Evolutionary conservation across 2,888 invertebrate genomes (phyloP).

Genomic region (Phorcus lineatus): DNA sequence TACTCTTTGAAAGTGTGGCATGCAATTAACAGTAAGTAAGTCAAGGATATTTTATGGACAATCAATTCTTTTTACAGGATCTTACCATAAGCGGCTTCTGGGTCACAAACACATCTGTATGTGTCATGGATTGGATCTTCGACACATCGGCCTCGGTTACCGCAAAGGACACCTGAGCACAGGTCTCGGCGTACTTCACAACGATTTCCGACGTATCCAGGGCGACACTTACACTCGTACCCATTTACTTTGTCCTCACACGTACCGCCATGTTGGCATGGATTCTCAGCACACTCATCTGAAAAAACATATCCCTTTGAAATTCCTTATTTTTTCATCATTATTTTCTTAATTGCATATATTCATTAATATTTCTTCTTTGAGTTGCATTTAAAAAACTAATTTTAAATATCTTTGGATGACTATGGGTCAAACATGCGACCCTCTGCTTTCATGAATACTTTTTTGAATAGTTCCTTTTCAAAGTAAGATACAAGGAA

Average conservation of each 20-base stretch:
- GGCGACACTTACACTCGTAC: conserved; percentile 90
- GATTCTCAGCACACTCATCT: conserved; percentile 10
- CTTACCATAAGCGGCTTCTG: conserved; percentile 54
- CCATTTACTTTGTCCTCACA: conserved; percentile 79
- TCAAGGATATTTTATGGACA: too few relatives aligned
- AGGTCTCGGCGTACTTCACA: conserved; percentile 81
- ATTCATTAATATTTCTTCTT: too few relatives aligned
- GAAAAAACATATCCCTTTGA: neutral
- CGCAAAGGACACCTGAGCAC: conserved; percentile 46
- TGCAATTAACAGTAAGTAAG: too few relatives aligned
- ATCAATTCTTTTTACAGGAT: too few relatives aligned
- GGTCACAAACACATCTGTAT: conserved; percentile 55
- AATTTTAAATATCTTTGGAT: too few relatives aligned
- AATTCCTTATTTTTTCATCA: too few relatives aligned
- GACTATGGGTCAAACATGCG: too few relatives aligned
- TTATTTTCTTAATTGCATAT: neutral
- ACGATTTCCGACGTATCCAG: conserved; percentile 88
- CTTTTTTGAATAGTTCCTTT: too few relatives aligned
- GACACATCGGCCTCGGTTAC: conserved; percentile 46
- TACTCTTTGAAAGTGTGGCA: too few relatives aligned
- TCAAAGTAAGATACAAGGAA: too few relatives aligned
- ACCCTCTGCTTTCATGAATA: too few relatives aligned
- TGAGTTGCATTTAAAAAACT: too few relatives aligned
- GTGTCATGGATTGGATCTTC: conserved; percentile 49
- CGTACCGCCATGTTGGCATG: conserved; percentile 38